Conservation (phyloP, 2,797 vertebrate genomes). For the Sciurus carolinensis region DNA sequence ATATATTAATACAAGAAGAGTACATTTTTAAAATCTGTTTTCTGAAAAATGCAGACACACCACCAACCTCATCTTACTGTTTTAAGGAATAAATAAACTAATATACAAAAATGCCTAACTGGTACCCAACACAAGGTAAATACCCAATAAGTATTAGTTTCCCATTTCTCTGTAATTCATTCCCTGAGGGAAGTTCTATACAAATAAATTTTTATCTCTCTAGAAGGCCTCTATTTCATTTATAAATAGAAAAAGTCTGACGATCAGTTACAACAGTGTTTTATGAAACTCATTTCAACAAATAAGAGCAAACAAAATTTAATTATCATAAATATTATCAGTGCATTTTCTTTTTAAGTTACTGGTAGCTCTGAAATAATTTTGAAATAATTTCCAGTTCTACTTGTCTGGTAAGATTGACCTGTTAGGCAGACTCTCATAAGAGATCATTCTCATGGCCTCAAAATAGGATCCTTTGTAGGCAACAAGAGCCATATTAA, state of each 20-base stretch:
- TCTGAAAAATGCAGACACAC: conserved; percentile 30
- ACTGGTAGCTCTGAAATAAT: conserved; percentile 10
- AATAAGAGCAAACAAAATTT: conserved; percentile 58
- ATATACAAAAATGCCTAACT: conserved; percentile 18
- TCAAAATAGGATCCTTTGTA: too few species aligned
- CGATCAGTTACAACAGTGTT: background rate
- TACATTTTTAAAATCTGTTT: conserved; percentile 30
- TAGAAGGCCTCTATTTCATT: background rate
- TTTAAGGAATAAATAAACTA: conserved; percentile 60
- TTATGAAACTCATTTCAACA: conserved; percentile 63
- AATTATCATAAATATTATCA: conserved; percentile 23
- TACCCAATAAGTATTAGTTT: background rate
- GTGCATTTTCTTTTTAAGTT: conserved; percentile 42
- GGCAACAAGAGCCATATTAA: too few species aligned
- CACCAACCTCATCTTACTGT: conserved; percentile 14
- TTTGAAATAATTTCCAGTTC: conserved; percentile 59
- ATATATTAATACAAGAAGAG: background rate
- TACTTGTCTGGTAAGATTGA: conserved; percentile 18
- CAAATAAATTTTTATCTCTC: conserved; percentile 32
- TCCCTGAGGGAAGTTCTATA: background rate
- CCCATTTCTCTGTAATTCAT: background rate
- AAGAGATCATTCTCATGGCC: background rate
- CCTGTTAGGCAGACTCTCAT: background rate
- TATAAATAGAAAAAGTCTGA: background rate
- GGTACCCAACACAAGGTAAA: conserved; percentile 4